Percentiles rank a stretch among this genome's conserved stretches.
phyloP scores from a whole-genome alignment of 2,797 vertebrate species.

The Sebastes hubbsi region DNA sequence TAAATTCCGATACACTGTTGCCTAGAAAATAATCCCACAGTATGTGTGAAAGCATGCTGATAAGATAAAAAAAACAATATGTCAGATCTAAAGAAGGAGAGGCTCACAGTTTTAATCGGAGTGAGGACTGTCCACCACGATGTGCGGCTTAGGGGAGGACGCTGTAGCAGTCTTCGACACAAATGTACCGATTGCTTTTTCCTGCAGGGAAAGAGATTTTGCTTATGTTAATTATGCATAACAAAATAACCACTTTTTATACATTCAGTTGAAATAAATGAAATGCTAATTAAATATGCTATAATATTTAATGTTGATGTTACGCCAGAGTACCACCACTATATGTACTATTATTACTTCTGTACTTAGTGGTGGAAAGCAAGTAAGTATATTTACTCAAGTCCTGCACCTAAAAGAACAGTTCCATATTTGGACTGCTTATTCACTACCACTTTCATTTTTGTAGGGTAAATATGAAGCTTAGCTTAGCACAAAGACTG shows the following conservation, averaged over 20 bases:
- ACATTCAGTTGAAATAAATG: background rate
- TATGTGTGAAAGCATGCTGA: background rate
- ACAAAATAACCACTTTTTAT: background rate
- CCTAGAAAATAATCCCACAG: background rate
- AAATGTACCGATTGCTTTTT: constrained; percentile 89
- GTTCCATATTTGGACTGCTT: background rate
- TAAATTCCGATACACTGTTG: background rate
- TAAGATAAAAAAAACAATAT: background rate
- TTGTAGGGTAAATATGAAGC: background rate
- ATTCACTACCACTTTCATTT: background rate
- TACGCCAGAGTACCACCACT: background rate
- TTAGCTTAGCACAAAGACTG: background rate
- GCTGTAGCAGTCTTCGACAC: constrained; percentile 85
- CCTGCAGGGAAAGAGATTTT: constrained; percentile 72
- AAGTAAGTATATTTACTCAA: background rate
- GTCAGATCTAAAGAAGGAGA: background rate
- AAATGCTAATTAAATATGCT: background rate
- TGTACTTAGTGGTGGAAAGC: background rate
- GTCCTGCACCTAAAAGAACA: background rate
- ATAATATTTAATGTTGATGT: background rate
- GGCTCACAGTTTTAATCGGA: constrained; percentile 84
- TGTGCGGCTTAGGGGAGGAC: constrained; percentile 85
- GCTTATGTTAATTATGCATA: background rate
- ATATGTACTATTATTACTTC: background rate
- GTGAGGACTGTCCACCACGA: constrained; percentile 88